phyloP scores from a whole-genome alignment of 2,113 vertebrate genomes.

The Leptobrachium ailaonicum region DNA sequence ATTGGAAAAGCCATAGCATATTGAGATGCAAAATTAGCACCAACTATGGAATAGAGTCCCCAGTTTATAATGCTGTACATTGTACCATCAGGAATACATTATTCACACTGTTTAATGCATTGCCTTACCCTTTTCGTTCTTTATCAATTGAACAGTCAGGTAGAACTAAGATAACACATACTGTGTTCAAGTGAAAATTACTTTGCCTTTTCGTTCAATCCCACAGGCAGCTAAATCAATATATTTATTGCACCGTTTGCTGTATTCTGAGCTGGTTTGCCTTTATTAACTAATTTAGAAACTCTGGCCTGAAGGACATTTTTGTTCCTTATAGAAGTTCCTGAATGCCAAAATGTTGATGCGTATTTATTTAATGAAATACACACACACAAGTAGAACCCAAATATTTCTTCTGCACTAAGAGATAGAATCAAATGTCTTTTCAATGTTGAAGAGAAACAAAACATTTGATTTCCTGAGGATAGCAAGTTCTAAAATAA shows the following conservation, averaged over 20 bases:
- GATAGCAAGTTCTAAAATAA: not conserved
- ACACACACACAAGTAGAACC: not conserved
- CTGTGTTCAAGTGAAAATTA: constrained; percentile 34
- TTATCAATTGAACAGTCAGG: constrained; percentile 18
- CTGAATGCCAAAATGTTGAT: constrained; percentile 9
- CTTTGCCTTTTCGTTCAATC: constrained; percentile 36
- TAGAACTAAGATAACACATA: constrained; percentile 27
- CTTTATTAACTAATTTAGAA: constrained; percentile 29
- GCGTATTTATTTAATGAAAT: constrained; percentile 10
- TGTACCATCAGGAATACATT: not conserved
- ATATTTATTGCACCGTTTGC: constrained; percentile 36
- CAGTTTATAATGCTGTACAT: not conserved
- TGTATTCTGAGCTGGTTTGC: constrained; percentile 29
- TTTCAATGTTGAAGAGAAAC: not conserved
- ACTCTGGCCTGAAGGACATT: constrained; percentile 22
- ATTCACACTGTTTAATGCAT: not conserved
- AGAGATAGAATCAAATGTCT: not conserved
- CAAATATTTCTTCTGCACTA: constrained; percentile 1
- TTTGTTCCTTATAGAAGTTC: not conserved
- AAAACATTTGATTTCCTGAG: not conserved
- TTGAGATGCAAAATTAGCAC: too few relatives aligned
- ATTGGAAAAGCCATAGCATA: too few relatives aligned
- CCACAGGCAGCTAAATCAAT: constrained; percentile 38
- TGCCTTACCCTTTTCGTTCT: constrained; percentile 18
- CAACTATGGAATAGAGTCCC: too few relatives aligned